A percentile compares a stretch with the other conserved stretches of the same genome.
phyloP scores from a whole-genome alignment of 1,140 invertebrate species.

The Papilio polyxenes region DNA sequence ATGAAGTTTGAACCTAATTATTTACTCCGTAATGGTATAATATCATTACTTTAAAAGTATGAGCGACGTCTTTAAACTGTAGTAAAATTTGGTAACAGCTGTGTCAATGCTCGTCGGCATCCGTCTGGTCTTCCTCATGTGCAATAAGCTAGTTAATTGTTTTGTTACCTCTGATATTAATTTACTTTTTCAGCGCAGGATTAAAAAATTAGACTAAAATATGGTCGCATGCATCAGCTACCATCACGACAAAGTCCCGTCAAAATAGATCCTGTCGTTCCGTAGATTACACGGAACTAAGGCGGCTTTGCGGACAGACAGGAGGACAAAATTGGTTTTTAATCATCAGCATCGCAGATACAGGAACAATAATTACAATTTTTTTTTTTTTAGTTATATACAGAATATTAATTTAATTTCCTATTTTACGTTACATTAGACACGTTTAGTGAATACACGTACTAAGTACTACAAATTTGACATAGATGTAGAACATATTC shows the following conservation, averaged over 20 bases:
- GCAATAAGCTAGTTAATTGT: neutral
- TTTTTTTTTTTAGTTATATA: too few species aligned
- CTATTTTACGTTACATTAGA: too few species aligned
- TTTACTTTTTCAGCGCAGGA: neutral
- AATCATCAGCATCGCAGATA: too few species aligned
- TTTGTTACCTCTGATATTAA: neutral
- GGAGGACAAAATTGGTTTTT: neutral
- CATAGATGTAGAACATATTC: too few species aligned
- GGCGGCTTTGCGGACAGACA: too few species aligned
- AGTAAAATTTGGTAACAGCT: neutral
- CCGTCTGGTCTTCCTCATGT: neutral
- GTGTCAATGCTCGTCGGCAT: neutral
- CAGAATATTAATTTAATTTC: neutral
- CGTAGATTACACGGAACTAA: too few species aligned
- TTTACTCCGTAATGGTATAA: neutral
- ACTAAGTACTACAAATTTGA: too few species aligned
- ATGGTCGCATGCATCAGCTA: too few species aligned
- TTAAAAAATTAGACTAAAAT: too few species aligned
- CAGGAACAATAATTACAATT: too few species aligned
- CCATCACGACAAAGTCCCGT: too few species aligned
- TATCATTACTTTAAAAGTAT: neutral
- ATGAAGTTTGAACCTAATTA: neutral
- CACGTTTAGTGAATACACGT: neutral
- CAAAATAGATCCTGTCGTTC: too few species aligned
- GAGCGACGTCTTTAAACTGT: neutral